Percentiles rank a stretch among this genome's conserved stretches.
These are phyloP conservation scores for Drosophila eohydei DNA, from an alignment of 2,888 invertebrate genomes.

Conservation along the genomic window DNA sequence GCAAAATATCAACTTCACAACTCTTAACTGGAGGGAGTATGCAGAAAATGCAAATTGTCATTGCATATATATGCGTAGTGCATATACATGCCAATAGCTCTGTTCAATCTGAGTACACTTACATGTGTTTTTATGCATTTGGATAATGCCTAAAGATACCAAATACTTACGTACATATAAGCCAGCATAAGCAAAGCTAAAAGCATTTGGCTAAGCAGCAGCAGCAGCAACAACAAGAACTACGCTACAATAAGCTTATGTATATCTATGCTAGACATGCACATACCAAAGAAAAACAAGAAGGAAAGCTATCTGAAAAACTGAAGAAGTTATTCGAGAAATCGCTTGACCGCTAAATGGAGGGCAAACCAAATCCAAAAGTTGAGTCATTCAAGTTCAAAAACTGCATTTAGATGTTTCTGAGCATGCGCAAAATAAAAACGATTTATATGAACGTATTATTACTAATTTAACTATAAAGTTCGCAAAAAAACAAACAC, in stretches of 20 bases:
- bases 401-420: constrained; percentile 81
- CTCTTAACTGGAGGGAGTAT: constrained; percentile 12
- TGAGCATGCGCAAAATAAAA: constrained; percentile 75
- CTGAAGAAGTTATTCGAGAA: constrained; percentile 26
- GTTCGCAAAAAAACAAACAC: constrained; percentile 14
- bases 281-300: constrained; percentile 14
- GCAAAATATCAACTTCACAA: constrained; percentile 26
- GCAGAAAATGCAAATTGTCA: constrained; percentile 10
- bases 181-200: constrained; percentile 27
- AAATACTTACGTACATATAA: constrained; percentile 29
- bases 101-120: constrained; percentile 6
- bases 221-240: constrained; percentile 38
- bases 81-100: no score
- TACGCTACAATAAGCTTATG: constrained; percentile 50
- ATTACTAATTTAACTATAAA: constrained; percentile 48
- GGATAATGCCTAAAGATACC: constrained; percentile 20
- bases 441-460: constrained; percentile 68
- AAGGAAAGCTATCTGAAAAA: constrained; percentile 7
- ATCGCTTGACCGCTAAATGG: constrained; percentile 33
- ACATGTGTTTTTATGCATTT: neutral
- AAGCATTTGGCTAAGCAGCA: constrained; percentile 40
- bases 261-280: constrained; percentile 20
- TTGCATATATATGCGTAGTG: constrained; percentile 14
- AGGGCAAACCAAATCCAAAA: constrained; percentile 31
- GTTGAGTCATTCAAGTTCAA: constrained; percentile 70